Percentiles rank a stretch among this genome's conserved stretches.
These are phyloP conservation scores for Meiosimyza platycephala DNA, from an alignment of 2,888 invertebrate genomes.

Conservation along the genomic window DNA sequence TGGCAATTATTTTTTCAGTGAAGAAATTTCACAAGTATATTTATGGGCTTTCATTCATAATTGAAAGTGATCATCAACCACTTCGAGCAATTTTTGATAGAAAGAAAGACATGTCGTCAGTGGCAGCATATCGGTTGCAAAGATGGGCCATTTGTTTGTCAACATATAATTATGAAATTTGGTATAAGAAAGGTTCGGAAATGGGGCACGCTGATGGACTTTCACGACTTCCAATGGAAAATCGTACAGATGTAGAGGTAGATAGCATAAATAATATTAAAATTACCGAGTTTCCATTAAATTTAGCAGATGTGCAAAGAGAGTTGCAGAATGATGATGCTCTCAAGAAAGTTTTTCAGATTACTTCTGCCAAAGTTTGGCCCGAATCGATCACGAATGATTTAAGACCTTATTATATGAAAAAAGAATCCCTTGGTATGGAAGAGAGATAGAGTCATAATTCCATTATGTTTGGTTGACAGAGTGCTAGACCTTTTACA, in stretches of 20 bases:
- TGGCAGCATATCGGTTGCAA: constrained; percentile 11
- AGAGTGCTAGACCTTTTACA: not conserved
- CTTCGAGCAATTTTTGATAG: not conserved
- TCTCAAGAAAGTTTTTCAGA: constrained; percentile 7
- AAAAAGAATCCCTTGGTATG: too few relatives aligned
- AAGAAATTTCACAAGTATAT: too few relatives aligned
- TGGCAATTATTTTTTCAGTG: too few relatives aligned
- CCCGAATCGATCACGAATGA: not conserved
- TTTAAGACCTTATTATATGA: too few relatives aligned
- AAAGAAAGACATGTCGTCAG: not conserved
- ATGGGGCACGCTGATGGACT: constrained; percentile 35
- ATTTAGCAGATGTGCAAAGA: constrained; percentile 12
- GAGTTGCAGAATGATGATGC: constrained; percentile 24
- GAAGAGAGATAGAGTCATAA: too few relatives aligned
- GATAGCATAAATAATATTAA: constrained; percentile 21
- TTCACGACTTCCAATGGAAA: constrained; percentile 30
- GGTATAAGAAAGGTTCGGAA: constrained; percentile 11
- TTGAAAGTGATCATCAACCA: too few relatives aligned
- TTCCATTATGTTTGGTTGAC: not conserved
- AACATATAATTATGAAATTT: not conserved
- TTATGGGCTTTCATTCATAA: too few relatives aligned
- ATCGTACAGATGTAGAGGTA: constrained; percentile 24
- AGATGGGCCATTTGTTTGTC: constrained; percentile 1
- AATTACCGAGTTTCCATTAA: constrained; percentile 10
- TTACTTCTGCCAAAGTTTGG: constrained; percentile 17